phyloP scores from a whole-genome alignment of 2,113 vertebrate species.

The Mesocricetus auratus region DNA sequence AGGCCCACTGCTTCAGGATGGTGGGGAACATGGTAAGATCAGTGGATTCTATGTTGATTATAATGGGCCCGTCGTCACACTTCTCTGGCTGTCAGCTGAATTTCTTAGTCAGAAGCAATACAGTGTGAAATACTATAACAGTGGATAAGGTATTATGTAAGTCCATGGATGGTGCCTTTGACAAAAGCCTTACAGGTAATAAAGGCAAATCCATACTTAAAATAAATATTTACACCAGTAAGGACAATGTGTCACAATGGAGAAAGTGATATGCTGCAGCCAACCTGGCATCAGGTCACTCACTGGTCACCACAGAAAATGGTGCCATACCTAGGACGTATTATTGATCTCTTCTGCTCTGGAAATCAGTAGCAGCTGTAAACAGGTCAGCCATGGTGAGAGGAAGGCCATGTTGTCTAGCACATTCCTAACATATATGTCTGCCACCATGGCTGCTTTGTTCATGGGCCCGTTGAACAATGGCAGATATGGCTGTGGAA shows the following conservation, averaged over 20 bases:
- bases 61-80: not conserved
- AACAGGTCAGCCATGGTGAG: not conserved
- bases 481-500: not conserved
- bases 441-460: not conserved
- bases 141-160: not conserved
- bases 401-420: not conserved
- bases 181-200: not conserved
- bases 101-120: not conserved
- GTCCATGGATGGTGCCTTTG: not conserved
- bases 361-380: not conserved
- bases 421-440: not conserved
- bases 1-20: not conserved
- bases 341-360: not conserved
- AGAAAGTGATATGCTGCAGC: not conserved
- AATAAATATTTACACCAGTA: not conserved
- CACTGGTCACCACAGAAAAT: not conserved
- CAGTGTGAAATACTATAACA: not conserved
- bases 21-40: not conserved
- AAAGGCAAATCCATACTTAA: not conserved
- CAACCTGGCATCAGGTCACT: not conserved
- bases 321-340: not conserved
- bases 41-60: not conserved
- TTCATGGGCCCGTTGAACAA: not conserved
- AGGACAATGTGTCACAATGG: not conserved
- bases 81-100: not conserved